These are phyloP conservation scores for Alexandromys oeconomus DNA, from an alignment of 2,797 vertebrate genomes.

Conservation along the genomic window DNA sequence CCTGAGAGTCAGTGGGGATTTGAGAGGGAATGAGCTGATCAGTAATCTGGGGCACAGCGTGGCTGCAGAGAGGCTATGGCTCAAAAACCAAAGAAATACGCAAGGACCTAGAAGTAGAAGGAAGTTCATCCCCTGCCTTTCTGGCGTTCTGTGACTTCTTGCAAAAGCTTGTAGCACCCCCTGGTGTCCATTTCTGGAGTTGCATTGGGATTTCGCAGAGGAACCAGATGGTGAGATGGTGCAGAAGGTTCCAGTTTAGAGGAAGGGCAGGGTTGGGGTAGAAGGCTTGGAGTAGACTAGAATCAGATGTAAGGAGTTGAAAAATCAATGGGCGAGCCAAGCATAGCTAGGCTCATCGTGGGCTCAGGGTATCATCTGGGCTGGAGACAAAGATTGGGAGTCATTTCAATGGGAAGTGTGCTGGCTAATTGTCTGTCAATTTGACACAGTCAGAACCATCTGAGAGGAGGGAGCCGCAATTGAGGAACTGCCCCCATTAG, in stretches of 20 bases:
- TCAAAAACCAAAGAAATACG: not conserved
- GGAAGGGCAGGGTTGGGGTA: no score
- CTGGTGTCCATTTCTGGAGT: not conserved
- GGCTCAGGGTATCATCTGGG: not conserved
- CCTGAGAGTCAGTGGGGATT: no score
- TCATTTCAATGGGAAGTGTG: no score
- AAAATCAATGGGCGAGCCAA: not conserved
- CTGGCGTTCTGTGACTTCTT: no score
- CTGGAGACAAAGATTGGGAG: not conserved
- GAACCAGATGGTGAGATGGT: no score
- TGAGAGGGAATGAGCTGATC: not conserved
- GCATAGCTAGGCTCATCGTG: not conserved
- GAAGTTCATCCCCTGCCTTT: not conserved
- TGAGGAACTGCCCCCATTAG: not conserved
- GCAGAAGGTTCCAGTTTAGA: not conserved
- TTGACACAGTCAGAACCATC: not conserved
- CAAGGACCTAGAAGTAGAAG: not conserved
- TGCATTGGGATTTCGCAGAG: accelerated
- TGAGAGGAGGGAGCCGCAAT: no score
- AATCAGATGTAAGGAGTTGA: not conserved
- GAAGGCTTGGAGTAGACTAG: no score
- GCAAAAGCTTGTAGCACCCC: not conserved
- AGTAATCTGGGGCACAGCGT: not conserved
- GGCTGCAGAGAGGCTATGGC: not conserved
- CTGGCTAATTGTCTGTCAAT: not conserved